phyloP scores from a whole-genome alignment of 2,888 invertebrate genomes.

The Monopis laevigella region DNA sequence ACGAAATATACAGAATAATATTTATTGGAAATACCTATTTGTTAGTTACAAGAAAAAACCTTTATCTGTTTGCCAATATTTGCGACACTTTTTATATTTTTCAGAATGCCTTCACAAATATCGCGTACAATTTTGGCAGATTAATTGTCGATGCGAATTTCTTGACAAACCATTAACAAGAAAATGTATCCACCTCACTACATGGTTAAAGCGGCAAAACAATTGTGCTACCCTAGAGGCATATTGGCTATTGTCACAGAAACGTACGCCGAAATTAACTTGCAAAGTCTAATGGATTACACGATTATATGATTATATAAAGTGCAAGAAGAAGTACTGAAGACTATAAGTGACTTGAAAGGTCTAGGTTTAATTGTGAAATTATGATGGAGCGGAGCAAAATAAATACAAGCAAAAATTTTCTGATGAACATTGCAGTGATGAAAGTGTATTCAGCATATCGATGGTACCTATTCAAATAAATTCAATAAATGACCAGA shows the following conservation, averaged over 20 bases:
- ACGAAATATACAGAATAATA: neutral
- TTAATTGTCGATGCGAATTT: no score
- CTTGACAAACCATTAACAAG: no score
- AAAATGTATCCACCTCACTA: no score
- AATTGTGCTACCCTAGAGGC: neutral
- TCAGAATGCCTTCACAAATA: conserved; percentile 12
- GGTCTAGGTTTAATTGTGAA: neutral
- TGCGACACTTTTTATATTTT: conserved; percentile 6
- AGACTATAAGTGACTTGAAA: neutral
- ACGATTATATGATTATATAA: neutral
- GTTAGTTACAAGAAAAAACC: neutral
- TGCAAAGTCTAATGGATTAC: neutral
- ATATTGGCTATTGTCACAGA: neutral
- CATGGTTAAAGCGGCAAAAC: no score
- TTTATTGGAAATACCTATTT: no score
- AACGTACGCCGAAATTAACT: neutral
- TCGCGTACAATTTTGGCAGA: conserved; percentile 8
- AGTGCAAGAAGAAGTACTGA: neutral
- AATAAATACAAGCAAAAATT: neutral
- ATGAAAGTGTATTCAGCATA: conserved; percentile 12
- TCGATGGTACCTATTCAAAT: neutral
- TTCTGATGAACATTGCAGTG: conserved; percentile 3
- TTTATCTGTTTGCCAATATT: conserved; percentile 6
- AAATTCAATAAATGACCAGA: neutral
- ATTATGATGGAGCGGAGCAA: neutral